Evolutionary conservation across 2,888 invertebrate genomes (phyloP).

Genomic region (Caenorhabditis sp.): DNA sequence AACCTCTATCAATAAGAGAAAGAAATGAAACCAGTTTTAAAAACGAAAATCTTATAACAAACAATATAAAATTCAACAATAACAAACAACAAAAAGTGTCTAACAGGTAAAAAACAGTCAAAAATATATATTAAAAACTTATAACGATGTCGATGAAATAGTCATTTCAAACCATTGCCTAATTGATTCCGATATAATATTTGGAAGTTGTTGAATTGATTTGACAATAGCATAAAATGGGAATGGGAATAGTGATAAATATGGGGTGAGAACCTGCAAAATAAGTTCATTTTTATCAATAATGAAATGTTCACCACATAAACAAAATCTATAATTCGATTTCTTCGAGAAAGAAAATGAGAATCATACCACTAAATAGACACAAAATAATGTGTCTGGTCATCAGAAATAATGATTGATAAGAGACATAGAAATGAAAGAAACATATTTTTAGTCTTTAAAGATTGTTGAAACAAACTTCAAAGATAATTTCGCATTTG

Average conservation of each 20-base stretch:
- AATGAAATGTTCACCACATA: too few relatives aligned
- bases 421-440: not conserved
- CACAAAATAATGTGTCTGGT: not conserved
- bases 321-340: too few relatives aligned
- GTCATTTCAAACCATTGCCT: conserved; percentile 96
- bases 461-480: not conserved
- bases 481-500: not conserved
- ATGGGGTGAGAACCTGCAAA: conserved; percentile 73
- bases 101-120: not conserved
- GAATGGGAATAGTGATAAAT: conserved; percentile 95
- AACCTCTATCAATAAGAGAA: conserved; percentile 11
- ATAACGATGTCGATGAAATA: not conserved
- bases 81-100: conserved; percentile 3
- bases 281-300: not conserved
- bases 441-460: not conserved
- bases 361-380: not conserved
- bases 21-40: conserved; percentile 6
- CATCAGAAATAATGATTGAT: not conserved
- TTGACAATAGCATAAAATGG: conserved; percentile 91
- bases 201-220: conserved; percentile 79
- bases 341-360: conserved; percentile 2
- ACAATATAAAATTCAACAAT: conserved; percentile 16
- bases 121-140: not conserved
- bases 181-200: conserved; percentile 90
- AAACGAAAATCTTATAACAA: conserved; percentile 10